phyloP scores from a whole-genome alignment of 92 coral and sea anemone species.

The Plumapathes pennacea region DNA sequence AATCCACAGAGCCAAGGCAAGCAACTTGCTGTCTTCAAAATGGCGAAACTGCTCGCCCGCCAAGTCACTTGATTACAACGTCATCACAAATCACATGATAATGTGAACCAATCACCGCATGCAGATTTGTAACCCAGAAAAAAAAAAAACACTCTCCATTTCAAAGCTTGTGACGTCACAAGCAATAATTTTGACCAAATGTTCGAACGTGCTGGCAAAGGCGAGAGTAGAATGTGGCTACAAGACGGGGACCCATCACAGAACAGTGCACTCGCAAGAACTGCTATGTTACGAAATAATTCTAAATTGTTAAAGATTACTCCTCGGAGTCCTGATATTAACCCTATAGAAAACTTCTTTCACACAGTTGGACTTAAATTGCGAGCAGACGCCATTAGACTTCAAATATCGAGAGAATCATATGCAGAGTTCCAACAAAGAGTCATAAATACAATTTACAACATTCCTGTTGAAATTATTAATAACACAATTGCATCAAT shows the following conservation, averaged over 20 bases:
- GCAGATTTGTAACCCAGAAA: too few species aligned
- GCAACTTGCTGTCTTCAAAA: too few species aligned
- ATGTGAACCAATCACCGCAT: too few species aligned
- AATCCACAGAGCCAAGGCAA: too few species aligned
- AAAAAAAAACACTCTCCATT: too few species aligned
- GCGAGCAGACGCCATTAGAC: neutral
- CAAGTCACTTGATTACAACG: too few species aligned
- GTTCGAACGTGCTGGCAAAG: constrained; percentile 6
- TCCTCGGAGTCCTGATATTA: constrained; percentile 28
- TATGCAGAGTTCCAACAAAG: constrained; percentile 6
- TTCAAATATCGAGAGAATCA: constrained; percentile 1
- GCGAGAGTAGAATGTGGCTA: constrained; percentile 17
- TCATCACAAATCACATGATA: too few species aligned
- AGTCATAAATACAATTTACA: neutral
- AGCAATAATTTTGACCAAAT: constrained; percentile 1
- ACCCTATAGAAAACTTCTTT: constrained; percentile 20
- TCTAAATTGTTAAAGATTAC: constrained; percentile 14
- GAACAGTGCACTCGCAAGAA: constrained; percentile 32
- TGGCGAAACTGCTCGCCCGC: too few species aligned
- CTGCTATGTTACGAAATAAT: constrained; percentile 19
- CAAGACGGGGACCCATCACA: constrained; percentile 38
- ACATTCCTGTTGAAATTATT: neutral
- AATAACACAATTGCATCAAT: neutral
- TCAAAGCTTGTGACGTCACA: too few species aligned
- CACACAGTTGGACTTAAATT: neutral